Base-by-base conservation (phyloP, 1,140 invertebrate genomes). In the Drosophila ficusphila region DNA sequence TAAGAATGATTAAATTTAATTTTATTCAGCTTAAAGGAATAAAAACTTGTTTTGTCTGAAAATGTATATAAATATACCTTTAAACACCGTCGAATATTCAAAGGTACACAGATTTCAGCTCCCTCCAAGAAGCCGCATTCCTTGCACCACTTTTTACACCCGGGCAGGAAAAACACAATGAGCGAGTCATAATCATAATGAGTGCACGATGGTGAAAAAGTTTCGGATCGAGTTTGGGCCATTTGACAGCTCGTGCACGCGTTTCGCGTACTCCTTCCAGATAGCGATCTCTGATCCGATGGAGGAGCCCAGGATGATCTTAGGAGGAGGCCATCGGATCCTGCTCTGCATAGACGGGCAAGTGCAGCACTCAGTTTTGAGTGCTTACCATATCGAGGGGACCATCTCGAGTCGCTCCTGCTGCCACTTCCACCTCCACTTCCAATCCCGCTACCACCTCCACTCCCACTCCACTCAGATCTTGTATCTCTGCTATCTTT, bases 231-330 rank as follows among this genome's bases (percentile, higher is more conserved):
- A 39, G 46, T 27, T 18, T 49, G 44, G 21, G 41, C 69, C 69
- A 74, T 77, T 81, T 88, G 81, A 86, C 81, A 88, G 82, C 77
- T 86, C 81, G 82, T 88, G 81, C 81, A 86, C 81, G 82, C 82
- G 81, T 77, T 86, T 74, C 81, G 70, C 76, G 70, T 76, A 76
- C 76, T 79, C 56, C 53, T 31, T 31, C 36, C 49, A 38, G 73
- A 82, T 81, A 60, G 19, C 31, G 54, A 86, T 86, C 73, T 71
- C 44, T 39, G 77, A 49, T 36, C 39, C 38, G 31, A 56, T 49
- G 57, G 21, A 54, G 52, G 16, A 48, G 60, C 41, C 7, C 53
- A 41, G 34, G 46, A 27, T 52, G 19, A 39, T 46, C 11, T 39
- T 14, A 0, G 14, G n/a, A 39, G 27, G 56, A 31, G 42, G n/a